Evolutionary conservation across 2,797 vertebrate species (phyloP), one percentile per base, ranked within the genome.

Genomic region (Sphaeramia orbicularis): DNA sequence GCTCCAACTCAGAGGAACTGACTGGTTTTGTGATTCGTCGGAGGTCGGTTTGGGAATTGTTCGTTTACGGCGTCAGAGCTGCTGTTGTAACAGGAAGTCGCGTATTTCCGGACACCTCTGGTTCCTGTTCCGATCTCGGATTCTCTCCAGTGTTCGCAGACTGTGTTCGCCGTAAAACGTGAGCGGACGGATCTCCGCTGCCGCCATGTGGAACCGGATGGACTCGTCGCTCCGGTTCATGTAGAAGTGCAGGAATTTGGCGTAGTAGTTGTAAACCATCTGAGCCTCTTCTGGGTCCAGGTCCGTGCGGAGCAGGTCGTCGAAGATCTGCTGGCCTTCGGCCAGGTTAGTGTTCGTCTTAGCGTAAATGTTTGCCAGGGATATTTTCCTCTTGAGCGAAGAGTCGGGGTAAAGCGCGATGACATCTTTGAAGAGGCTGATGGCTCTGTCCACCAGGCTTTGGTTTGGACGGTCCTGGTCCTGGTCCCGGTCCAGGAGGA

Each of bases 361-460:
- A 12, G 16, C 36, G 7, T 11, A 40, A 36, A 54, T 37, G 51
- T 54, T 40, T 1, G 51, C 51, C 1, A 10, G 51, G 4, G 19
- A 16, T 7, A 54, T n/a, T 36, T 54, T 18, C 5, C 1, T 9
- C 9, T 0, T 9, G 18, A 54, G 19, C 18, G 36, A 54, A 18
- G 36, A 40, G 18, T 54, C 52, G 4, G 52, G 84, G 49, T 92
- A 91, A 10, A 88, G 86, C 9, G 42, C 4, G 12, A 90, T 85
- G 15, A 83, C 79, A 0, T 91, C 80, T 11, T 7, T 10, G 0
- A 41, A 54, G 6, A 92, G 85, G 16, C 24, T 37, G 59, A 86
- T 61, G 0, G 82, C 85, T 78, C 78, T 72, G 42, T 79, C 60
- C 0, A 78, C 19, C 64, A 86, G 18, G 35, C 49, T 72, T 38